Percentiles rank a stretch among this genome's conserved stretches.
Conservation (phyloP, 1,140 invertebrate genomes). For the Laupala kohalensis region DNA sequence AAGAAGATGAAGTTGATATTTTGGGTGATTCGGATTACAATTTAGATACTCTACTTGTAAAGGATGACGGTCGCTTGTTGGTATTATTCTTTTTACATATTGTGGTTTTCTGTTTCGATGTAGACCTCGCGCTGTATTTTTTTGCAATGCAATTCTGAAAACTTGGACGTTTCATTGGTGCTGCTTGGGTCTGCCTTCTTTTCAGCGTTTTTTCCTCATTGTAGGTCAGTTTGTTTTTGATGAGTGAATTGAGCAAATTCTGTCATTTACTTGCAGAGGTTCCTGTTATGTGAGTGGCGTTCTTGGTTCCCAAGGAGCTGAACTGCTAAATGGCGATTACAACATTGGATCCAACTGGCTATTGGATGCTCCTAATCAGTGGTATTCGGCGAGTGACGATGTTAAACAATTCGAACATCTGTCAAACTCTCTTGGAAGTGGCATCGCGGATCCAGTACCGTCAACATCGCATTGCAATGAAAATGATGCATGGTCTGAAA, state of each 20-base stretch:
- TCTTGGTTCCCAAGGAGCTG: constrained; percentile 35
- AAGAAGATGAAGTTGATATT: constrained; percentile 30
- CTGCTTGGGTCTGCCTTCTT: background rate
- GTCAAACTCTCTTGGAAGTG: constrained; percentile 17
- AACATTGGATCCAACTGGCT: constrained; percentile 52
- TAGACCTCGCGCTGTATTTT: no score
- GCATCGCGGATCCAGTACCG: constrained; percentile 5
- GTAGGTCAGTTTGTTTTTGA: background rate
- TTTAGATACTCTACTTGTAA: constrained; percentile 23
- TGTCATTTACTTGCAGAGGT: constrained; percentile 6
- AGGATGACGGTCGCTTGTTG: constrained; percentile 23
- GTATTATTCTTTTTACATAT: constrained; percentile 10
- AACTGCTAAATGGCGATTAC: constrained; percentile 41
- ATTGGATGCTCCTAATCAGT: constrained; percentile 36
- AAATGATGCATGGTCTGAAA: constrained; percentile 32
- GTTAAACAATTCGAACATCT: constrained; percentile 30
- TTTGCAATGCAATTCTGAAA: background rate
- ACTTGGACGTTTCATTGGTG: background rate
- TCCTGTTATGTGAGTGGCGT: constrained; percentile 29
- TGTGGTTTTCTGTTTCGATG: background rate
- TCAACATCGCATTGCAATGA: constrained; percentile 23
- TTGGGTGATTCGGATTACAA: constrained; percentile 24
- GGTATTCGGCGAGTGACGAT: constrained; percentile 25
- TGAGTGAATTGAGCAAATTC: no score
- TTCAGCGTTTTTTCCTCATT: background rate